phyloP scores from a whole-genome alignment of 2,797 vertebrate species.

The Hirundo rustica region DNA sequence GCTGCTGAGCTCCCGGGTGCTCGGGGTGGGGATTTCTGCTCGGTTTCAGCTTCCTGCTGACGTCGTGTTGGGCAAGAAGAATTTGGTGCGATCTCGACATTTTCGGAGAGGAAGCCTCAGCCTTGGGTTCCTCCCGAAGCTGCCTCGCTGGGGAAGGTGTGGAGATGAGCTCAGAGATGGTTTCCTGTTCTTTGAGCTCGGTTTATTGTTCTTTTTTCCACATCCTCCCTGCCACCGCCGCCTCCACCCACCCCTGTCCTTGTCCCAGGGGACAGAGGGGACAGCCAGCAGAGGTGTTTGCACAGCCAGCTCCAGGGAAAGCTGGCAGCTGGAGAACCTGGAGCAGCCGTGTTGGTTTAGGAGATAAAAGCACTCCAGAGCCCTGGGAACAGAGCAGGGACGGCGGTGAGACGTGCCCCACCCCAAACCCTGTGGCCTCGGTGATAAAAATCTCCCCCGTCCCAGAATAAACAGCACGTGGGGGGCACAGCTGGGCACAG shows the following conservation, averaged over 20 bases:
- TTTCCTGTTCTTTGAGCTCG: slow-evolving; percentile 36
- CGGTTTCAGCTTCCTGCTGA: not conserved
- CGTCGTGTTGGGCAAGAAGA: not conserved
- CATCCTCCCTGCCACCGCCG: not conserved
- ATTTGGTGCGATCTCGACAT: not conserved
- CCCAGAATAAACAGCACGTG: not conserved
- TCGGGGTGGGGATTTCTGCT: not conserved
- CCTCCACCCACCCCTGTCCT: not conserved
- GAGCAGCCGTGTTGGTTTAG: not conserved
- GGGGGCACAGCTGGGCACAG: not conserved
- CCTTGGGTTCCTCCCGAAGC: not conserved
- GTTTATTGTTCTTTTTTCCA: slow-evolving; percentile 5
- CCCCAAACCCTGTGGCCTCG: not conserved
- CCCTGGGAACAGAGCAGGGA: not conserved
- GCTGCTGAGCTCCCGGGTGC: not conserved
- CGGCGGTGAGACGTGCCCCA: not conserved
- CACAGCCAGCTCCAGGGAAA: not conserved
- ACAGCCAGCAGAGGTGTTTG: not conserved
- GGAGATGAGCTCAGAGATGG: slow-evolving; percentile 4
- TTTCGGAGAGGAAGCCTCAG: not conserved
- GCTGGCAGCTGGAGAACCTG: not conserved
- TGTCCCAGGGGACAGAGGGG: not conserved
- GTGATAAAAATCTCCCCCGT: not conserved
- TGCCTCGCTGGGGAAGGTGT: not conserved
- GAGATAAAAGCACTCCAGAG: not conserved